Conservation (phyloP, 2,888 invertebrate genomes). For the Lepidocyrtoides sp. region DNA sequence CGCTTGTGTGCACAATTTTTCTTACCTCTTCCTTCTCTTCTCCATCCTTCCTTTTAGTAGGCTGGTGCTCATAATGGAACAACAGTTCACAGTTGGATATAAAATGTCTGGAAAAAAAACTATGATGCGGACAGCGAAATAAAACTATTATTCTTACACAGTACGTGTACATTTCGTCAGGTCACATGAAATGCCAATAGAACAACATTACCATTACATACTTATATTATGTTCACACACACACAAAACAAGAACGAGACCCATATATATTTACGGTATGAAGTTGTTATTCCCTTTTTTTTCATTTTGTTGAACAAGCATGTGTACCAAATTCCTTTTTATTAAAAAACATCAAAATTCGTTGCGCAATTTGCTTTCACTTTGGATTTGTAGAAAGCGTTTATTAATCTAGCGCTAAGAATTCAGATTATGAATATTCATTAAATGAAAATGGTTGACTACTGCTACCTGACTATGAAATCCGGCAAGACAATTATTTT, state of each 20-base stretch:
- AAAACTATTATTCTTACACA: slow-evolving; percentile 56
- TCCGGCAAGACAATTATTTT: too few relatives aligned
- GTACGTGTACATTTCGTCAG: slow-evolving; percentile 61
- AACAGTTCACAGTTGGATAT: slow-evolving; percentile 74
- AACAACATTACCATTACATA: slow-evolving; percentile 48
- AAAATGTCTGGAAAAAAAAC: slow-evolving; percentile 42
- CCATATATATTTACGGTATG: slow-evolving; percentile 22
- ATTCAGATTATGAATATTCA: too few relatives aligned
- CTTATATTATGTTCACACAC: slow-evolving; percentile 27
- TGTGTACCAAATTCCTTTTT: not conserved
- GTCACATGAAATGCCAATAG: slow-evolving; percentile 69
- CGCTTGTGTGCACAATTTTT: slow-evolving; percentile 38
- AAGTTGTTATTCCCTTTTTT: slow-evolving; percentile 7
- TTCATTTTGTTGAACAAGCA: not conserved
- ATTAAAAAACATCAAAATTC: not conserved
- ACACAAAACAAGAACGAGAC: not conserved
- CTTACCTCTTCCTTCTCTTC: slow-evolving; percentile 30
- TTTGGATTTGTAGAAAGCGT: too few relatives aligned
- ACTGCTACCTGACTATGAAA: too few relatives aligned
- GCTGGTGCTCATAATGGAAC: slow-evolving; percentile 56
- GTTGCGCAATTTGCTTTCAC: too few relatives aligned
- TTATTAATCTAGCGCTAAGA: too few relatives aligned
- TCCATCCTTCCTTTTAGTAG: slow-evolving; percentile 47
- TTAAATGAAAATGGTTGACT: too few relatives aligned
- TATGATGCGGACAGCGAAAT: slow-evolving; percentile 16